Conservation (phyloP, 2,888 invertebrate genomes). For the Calliphora vomitoria region DNA sequence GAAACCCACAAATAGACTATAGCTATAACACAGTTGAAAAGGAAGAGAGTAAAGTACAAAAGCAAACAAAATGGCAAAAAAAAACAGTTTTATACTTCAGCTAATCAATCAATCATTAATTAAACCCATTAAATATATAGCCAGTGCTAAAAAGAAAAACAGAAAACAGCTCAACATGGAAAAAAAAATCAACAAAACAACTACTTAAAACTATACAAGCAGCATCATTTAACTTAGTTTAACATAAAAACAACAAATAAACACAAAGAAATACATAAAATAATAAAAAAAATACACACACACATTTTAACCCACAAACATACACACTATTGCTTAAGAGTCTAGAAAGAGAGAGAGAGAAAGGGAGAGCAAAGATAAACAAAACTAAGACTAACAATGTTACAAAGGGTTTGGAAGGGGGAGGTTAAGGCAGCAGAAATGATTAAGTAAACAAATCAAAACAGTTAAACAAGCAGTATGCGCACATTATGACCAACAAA, state of each 20-base stretch:
- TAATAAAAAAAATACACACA: neutral
- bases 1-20: too few species aligned
- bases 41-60: neutral
- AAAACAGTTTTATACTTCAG: constrained; percentile 30
- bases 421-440: neutral
- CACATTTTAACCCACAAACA: neutral
- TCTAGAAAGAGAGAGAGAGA: neutral
- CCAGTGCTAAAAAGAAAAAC: constrained; percentile 5
- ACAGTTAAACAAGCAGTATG: constrained; percentile 19
- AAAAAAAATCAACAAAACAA: constrained; percentile 1
- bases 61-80: neutral
- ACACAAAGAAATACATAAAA: constrained; percentile 3
- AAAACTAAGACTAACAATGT: too few species aligned
- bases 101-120: constrained; percentile 69
- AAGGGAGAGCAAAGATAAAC: too few species aligned
- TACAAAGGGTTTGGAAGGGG: neutral
- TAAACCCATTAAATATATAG: constrained; percentile 60
- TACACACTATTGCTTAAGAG: neutral
- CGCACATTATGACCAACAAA: constrained; percentile 27
- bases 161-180: neutral
- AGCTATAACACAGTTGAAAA: neutral
- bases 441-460: constrained; percentile 29
- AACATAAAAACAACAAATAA: constrained; percentile 22
- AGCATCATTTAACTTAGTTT: constrained; percentile 8
- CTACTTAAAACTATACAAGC: constrained; percentile 19